phyloP scores from a whole-genome alignment of 2,113 vertebrate genomes.

The Entomyzon cyanotis region DNA sequence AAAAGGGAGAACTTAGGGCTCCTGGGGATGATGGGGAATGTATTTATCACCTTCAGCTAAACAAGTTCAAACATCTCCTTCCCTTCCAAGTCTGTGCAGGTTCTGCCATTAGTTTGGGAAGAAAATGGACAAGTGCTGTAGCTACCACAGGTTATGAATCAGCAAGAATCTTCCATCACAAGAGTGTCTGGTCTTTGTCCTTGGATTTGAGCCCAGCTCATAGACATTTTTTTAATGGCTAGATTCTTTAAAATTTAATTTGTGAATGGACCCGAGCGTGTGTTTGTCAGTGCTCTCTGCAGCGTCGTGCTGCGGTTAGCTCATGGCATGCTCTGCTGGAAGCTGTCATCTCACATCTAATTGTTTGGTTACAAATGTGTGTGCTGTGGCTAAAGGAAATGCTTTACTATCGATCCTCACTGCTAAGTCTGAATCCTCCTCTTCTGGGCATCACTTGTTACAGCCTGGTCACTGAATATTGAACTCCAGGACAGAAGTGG shows the following conservation, averaged over 20 bases:
- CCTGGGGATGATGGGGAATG: neutral
- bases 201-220: neutral
- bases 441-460: neutral
- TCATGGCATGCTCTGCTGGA: neutral
- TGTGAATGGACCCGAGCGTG: neutral
- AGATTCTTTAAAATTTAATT: conserved; percentile 19
- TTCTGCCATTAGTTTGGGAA: conserved; percentile 2
- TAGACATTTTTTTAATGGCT: neutral
- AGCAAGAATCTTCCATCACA: neutral
- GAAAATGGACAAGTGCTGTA: neutral
- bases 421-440: neutral
- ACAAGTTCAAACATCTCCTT: neutral
- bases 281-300: neutral
- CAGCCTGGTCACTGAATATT: neutral
- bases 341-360: neutral
- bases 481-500: neutral
- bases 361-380: neutral
- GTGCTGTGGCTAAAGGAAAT: neutral
- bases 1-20: neutral
- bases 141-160: neutral
- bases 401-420: neutral
- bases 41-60: conserved; percentile 31
- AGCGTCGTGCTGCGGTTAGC: neutral
- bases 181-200: neutral
- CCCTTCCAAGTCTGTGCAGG: neutral